Conservation (phyloP, 2,797 vertebrate species). For the Cuculus canorus region DNA sequence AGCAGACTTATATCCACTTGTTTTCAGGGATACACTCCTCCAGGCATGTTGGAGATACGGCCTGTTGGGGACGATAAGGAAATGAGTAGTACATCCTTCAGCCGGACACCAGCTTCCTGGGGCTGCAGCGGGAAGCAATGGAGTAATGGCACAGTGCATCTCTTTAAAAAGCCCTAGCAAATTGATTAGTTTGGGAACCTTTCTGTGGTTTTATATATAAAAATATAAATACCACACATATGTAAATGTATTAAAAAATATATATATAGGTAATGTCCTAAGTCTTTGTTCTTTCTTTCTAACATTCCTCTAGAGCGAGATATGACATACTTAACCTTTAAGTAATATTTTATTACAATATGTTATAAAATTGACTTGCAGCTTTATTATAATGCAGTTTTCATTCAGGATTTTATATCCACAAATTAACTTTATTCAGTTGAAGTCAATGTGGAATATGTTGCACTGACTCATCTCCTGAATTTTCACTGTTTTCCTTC, state of each 20-base stretch:
- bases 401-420: not conserved
- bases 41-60: accelerated
- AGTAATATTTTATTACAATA: not conserved
- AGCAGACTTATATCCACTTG: too few relatives aligned
- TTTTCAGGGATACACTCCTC: not conserved
- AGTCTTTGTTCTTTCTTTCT: not conserved
- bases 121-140: not conserved
- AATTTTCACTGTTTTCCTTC: not conserved
- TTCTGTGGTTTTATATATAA: not conserved
- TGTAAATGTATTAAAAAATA: too few relatives aligned
- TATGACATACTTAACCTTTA: not conserved
- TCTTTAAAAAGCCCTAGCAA: not conserved
- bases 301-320: not conserved
- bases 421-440: not conserved
- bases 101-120: not conserved
- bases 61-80: not conserved
- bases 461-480: not conserved
- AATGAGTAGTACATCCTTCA: not conserved
- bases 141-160: not conserved
- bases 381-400: conserved; percentile 2
- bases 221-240: not conserved
- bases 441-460: not conserved
- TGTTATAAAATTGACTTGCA: not conserved
- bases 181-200: not conserved
- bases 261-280: not conserved